Percentiles rank a stretch among this genome's conserved stretches.
Evolutionary conservation across 2,797 vertebrate species (phyloP).

Genomic region (Semotilus atromaculatus): DNA sequence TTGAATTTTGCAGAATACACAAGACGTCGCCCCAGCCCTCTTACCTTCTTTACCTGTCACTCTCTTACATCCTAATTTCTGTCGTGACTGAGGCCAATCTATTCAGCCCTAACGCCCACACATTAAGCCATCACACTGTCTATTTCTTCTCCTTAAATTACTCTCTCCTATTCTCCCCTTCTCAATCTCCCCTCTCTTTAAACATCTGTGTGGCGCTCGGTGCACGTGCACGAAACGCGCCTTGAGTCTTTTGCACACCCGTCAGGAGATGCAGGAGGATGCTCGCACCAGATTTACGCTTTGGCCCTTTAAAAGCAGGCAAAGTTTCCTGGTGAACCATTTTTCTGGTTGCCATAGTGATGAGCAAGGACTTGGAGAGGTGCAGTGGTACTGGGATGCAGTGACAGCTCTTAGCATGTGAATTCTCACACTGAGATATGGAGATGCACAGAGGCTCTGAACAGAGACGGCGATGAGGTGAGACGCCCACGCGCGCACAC

Average conservation of each 20-base stretch:
- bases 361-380: conserved; percentile 62
- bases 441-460: conserved; percentile 58
- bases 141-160: conserved; percentile 12
- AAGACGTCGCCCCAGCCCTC: neutral
- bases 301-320: conserved; percentile 61
- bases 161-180: conserved; percentile 10
- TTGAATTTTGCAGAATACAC: neutral
- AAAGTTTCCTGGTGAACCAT: conserved; percentile 63
- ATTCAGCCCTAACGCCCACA: conserved; percentile 60
- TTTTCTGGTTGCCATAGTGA: conserved; percentile 67
- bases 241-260: conserved; percentile 17
- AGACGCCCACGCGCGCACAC: conserved; percentile 55
- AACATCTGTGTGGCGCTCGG: conserved; percentile 32
- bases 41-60: conserved; percentile 56
- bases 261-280: conserved; percentile 31
- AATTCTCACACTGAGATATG: conserved; percentile 63
- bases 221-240: neutral
- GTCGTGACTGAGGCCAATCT: conserved; percentile 63
- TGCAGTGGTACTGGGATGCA: conserved; percentile 64
- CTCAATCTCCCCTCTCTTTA: conserved; percentile 23
- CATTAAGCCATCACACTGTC: conserved; percentile 43
- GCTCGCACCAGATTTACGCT: conserved; percentile 45
- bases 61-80: conserved; percentile 56
- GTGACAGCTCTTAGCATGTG: conserved; percentile 66
- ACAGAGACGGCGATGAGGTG: conserved; percentile 57